A percentile compares a stretch with the other conserved stretches of the same genome.
Conservation (phyloP, 2,113 vertebrate genomes). For the Pogonocichla stellata region DNA sequence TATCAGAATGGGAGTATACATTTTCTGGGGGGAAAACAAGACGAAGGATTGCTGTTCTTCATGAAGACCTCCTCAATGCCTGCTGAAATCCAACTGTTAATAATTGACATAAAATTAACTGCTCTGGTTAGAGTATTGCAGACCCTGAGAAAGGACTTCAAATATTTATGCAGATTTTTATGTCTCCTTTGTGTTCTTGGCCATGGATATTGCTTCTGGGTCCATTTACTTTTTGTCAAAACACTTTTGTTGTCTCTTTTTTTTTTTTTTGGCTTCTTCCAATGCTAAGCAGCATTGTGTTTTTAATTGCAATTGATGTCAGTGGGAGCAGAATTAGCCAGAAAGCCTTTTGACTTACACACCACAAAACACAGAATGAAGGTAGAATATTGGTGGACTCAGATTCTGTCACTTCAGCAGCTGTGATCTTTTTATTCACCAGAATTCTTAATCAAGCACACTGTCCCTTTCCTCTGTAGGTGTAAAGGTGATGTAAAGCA, state of each 20-base stretch:
- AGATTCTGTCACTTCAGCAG: not conserved
- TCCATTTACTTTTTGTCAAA: not conserved
- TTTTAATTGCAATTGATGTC: fast-evolving
- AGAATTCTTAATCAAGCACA: not conserved
- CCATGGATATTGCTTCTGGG: fast-evolving
- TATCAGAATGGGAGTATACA: fast-evolving
- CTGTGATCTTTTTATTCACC: not conserved
- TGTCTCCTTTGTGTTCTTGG: fast-evolving
- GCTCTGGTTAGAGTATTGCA: not conserved
- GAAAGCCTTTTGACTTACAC: not conserved
- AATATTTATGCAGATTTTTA: not conserved
- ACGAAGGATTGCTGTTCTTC: not conserved
- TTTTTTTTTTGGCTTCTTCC: not conserved
- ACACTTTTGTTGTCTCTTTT: not conserved
- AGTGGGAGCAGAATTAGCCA: not conserved
- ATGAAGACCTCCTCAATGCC: not conserved
- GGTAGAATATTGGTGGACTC: not conserved
- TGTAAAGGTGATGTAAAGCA: not conserved
- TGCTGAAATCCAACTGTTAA: not conserved
- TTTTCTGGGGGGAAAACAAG: fast-evolving
- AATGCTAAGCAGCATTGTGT: not conserved
- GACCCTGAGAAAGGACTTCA: not conserved
- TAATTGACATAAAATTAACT: not conserved
- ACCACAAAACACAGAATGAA: not conserved
- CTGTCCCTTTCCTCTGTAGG: not conserved